Evolutionary conservation across 2,797 vertebrate species (phyloP), one percentile per base, ranked within the genome.

Genomic region (Enteromius viviparus): DNA sequence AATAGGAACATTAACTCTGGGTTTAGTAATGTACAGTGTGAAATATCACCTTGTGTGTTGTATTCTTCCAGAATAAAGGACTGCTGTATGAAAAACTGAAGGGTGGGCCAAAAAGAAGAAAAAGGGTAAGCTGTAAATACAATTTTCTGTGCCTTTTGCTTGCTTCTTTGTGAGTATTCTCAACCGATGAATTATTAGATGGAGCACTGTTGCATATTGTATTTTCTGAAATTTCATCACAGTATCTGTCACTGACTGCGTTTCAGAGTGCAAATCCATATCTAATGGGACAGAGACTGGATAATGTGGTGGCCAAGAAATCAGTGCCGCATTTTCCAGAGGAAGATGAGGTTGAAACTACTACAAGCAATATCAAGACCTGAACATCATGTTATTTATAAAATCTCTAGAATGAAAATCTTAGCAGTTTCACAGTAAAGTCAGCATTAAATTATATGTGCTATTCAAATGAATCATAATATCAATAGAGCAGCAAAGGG

Each of bases 221-320:
- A 51, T 55, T 82, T 29, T 66, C n/a, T 66, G 17, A 15, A 26
- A 51, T 34, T 21, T 29, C 26, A n/a, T 81, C 55, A 81, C 21
- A 71, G 55, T 55, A 72, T 49, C 55, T 68, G 47, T 75, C 62
- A 65, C 47, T 82, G 47, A 40, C 74, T 86, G 78, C 89, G 84
- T 94, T 93, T 76, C 94, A 99, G 98, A 97, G 93, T 49, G 90
- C 94, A 89, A 99, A 99, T 90, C 98, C 98, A 0, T 99, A 98
- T 88, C 93, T 99, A 77, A 96, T 96, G 95, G 98, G 98, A 88
- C 96, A 97, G 90, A 95, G 95, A 91, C 91, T 99, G 91, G 96
- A 98, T 89, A 98, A 97, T 0, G 98, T 99, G 75, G 98, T 99
- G 19, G 98, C 97, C 82, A 99, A 99, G 93, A 99, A 99, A 91